These are phyloP conservation scores for Neodon shergylaensis DNA, from an alignment of 2,113 vertebrate species.

Conservation along the genomic window DNA sequence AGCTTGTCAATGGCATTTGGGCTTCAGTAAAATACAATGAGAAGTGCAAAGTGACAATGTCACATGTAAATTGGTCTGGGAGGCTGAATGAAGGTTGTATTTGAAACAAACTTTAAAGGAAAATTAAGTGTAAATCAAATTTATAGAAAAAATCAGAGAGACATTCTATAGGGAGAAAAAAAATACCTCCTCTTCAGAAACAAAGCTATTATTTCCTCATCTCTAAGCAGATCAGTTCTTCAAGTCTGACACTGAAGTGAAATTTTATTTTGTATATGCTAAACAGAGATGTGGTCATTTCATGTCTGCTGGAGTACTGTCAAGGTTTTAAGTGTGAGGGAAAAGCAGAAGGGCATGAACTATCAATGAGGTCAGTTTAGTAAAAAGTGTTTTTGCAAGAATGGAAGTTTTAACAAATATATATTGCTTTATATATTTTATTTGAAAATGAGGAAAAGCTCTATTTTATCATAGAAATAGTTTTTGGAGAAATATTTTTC, in stretches of 20 bases:
- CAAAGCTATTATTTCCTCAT: not conserved
- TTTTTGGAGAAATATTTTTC: not conserved
- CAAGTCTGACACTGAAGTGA: not conserved
- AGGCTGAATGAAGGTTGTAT: not conserved
- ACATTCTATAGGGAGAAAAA: not conserved
- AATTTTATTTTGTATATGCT: not conserved
- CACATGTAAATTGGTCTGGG: not conserved
- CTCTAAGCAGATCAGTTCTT: not conserved
- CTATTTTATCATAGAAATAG: not conserved
- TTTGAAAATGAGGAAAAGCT: not conserved
- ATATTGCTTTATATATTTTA: not conserved
- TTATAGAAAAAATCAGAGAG: not conserved
- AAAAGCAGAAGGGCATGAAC: not conserved
- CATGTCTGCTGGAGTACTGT: not conserved
- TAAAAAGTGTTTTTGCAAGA: not conserved
- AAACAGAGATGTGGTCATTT: not conserved
- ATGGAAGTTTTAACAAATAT: not conserved
- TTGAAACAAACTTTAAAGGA: not conserved
- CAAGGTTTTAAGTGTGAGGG: not conserved
- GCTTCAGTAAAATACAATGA: too few species aligned
- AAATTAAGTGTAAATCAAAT: not conserved
- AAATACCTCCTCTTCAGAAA: not conserved
- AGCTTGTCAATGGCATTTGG: not conserved
- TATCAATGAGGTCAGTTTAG: not conserved
- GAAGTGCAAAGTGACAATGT: not conserved